A percentile compares a stretch with the other conserved stretches of the same genome.
Evolutionary conservation across 2,888 invertebrate species (phyloP).

Genomic region (Caenorhabditis uteleia): DNA sequence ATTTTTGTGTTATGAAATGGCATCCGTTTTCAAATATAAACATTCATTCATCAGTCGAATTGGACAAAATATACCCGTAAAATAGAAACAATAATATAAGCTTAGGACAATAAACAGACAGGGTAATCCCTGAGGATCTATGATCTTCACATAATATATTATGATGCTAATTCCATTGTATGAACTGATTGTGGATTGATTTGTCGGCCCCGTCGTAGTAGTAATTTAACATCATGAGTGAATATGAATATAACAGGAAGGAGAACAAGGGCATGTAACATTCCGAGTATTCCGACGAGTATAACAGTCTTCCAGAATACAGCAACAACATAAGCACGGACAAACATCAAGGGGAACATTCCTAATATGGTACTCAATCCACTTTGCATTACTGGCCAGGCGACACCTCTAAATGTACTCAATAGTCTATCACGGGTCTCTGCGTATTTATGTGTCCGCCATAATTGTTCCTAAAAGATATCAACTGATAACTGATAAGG

Average conservation of each 20-base stretch:
- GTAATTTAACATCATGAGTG: conserved; percentile 50
- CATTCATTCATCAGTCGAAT: too few relatives aligned
- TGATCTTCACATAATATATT: too few relatives aligned
- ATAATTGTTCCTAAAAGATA: conserved; percentile 31
- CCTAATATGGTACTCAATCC: conserved; percentile 61
- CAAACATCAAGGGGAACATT: conserved; percentile 66
- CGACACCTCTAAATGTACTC: conserved; percentile 62
- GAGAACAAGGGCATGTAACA: conserved; percentile 64
- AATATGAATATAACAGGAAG: conserved; percentile 63
- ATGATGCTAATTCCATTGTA: conserved; percentile 19
- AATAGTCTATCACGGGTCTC: conserved; percentile 49
- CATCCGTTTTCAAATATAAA: too few relatives aligned
- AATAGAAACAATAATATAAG: too few relatives aligned
- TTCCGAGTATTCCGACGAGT: conserved; percentile 60
- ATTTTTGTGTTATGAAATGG: too few relatives aligned
- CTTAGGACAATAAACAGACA: too few relatives aligned
- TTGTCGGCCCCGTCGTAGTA: conserved; percentile 12
- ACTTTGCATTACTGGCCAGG: conserved; percentile 67
- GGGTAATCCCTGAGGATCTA: too few relatives aligned
- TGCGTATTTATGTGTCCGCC: conserved; percentile 28
- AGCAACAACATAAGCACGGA: conserved; percentile 67
- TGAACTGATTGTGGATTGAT: too few relatives aligned
- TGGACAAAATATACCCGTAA: not conserved
- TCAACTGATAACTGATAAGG: not conserved
- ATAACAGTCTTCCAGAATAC: conserved; percentile 68